Evolutionary conservation across 2,113 vertebrate genomes (phyloP).

Genomic region (Lagopus leucura): DNA sequence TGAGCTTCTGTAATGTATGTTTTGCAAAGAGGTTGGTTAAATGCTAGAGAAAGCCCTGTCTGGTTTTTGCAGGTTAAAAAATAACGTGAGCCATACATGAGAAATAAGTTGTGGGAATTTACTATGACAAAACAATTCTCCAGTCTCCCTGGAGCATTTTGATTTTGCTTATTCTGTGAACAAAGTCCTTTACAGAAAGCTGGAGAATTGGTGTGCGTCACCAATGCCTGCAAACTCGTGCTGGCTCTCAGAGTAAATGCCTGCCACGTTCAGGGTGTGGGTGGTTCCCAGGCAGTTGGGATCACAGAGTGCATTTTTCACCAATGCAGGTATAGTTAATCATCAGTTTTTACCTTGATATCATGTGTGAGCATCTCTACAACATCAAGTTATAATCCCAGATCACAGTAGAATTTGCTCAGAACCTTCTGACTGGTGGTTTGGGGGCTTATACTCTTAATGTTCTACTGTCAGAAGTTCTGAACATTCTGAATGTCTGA

Average conservation of each 20-base stretch:
- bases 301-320: neutral
- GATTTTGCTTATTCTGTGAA: neutral
- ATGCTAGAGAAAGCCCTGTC: neutral
- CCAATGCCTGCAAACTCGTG: neutral
- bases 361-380: neutral
- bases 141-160: neutral
- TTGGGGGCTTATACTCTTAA: neutral
- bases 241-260: neutral
- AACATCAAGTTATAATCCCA: neutral
- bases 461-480: neutral
- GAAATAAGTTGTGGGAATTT: neutral
- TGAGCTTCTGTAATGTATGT: neutral
- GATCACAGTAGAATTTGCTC: fast-evolving
- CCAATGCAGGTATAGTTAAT: neutral
- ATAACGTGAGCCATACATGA: neutral
- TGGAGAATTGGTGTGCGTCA: neutral
- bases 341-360: neutral
- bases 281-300: neutral
- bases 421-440: neutral
- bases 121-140: neutral
- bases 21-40: neutral
- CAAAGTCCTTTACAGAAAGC: neutral
- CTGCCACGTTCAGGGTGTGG: fast-evolving
- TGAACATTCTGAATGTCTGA: neutral
- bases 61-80: neutral